phyloP scores from a whole-genome alignment of 2,113 vertebrate species.

The Spea bombifrons region DNA sequence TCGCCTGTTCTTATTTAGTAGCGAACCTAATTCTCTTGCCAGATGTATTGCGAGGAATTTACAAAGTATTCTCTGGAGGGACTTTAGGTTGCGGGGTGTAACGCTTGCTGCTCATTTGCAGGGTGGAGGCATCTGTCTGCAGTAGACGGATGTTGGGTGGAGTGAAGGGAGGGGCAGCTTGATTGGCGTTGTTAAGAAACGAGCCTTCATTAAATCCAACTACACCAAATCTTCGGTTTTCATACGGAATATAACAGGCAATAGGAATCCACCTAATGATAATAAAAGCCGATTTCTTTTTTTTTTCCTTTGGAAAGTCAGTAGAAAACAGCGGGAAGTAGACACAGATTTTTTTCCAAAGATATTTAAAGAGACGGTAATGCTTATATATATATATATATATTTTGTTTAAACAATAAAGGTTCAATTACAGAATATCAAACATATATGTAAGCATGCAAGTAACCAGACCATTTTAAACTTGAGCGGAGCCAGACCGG shows the following conservation, averaged over 20 bases:
- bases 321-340: too few relatives aligned
- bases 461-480: too few relatives aligned
- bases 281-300: neutral
- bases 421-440: too few relatives aligned
- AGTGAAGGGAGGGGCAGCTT: conserved; percentile 2
- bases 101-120: conserved; percentile 9
- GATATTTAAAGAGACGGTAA: too few relatives aligned
- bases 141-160: conserved; percentile 30
- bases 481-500: too few relatives aligned
- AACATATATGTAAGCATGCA: too few relatives aligned
- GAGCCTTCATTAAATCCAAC: conserved; percentile 27
- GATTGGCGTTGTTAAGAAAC: neutral
- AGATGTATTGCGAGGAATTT: conserved; percentile 22
- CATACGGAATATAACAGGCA: neutral
- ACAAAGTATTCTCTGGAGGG: neutral
- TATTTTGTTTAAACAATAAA: too few relatives aligned
- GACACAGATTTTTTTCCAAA: too few relatives aligned
- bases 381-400: too few relatives aligned
- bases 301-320: too few relatives aligned
- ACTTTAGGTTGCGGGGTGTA: conserved; percentile 1
- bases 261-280: neutral
- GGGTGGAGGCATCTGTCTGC: conserved; percentile 26
- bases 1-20: conserved; percentile 33
- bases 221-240: neutral
- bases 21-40: conserved; percentile 7